A percentile compares a stretch with the other conserved stretches of the same genome.
phyloP scores from a whole-genome alignment of 2,888 invertebrate genomes.

The Mayetiola destructor region DNA sequence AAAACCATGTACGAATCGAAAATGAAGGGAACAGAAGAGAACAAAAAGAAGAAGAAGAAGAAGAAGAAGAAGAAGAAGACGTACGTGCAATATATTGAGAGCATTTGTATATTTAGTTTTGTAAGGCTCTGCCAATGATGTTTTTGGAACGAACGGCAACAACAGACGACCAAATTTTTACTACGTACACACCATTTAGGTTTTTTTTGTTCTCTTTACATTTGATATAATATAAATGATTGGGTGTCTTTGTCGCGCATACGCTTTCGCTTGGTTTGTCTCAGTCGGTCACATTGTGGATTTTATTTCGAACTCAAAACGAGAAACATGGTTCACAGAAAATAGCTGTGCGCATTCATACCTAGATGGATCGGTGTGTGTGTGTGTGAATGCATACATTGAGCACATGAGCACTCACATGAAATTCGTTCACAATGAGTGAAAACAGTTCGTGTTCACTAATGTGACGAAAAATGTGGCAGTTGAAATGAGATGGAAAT shows the following conservation, averaged over 20 bases:
- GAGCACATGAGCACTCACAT: neutral
- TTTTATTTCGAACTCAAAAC: neutral
- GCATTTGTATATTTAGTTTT: neutral
- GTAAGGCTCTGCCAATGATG: no score
- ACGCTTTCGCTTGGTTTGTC: neutral
- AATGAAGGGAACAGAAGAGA: neutral
- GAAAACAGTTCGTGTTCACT: no score
- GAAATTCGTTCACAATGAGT: neutral
- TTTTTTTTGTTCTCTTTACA: neutral
- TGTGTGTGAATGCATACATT: no score
- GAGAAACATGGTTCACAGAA: slow-evolving; percentile 9
- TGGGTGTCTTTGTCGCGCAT: neutral
- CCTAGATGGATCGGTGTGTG: no score
- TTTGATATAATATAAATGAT: no score
- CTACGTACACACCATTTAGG: neutral
- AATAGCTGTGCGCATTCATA: slow-evolving; percentile 11
- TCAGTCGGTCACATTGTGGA: neutral
- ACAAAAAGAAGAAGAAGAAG: neutral
- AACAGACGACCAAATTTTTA: no score
- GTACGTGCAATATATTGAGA: slow-evolving; percentile 2
- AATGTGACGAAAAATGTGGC: no score
- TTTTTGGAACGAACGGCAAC: no score
- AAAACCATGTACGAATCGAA: neutral
- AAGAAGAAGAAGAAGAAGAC: neutral
- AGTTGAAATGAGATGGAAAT: no score